Percentiles rank a stretch among this genome's conserved stretches.
Conservation (phyloP, 2,113 vertebrate species). For the Saccopteryx bilineata region DNA sequence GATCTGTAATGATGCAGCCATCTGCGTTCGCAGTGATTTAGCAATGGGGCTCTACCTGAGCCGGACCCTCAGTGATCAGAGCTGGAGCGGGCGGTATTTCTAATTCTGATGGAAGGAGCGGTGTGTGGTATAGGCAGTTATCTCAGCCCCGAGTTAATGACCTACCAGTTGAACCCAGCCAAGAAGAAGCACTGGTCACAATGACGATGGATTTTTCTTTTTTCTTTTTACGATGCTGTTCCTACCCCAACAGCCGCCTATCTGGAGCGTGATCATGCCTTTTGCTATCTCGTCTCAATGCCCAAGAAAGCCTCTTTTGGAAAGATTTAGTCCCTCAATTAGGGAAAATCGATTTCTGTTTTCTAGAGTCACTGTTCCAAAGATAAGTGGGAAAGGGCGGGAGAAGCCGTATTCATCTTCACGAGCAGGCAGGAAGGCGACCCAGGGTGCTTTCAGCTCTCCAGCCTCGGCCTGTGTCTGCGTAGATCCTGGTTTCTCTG, state of each 20-base stretch:
- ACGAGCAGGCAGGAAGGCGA: conserved; percentile 52
- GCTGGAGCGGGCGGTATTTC: neutral
- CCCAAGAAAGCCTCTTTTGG: conserved; percentile 78
- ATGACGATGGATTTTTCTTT: conserved; percentile 55
- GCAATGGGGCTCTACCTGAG: neutral
- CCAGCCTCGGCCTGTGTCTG: neutral
- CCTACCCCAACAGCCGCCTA: neutral
- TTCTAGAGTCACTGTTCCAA: conserved; percentile 82
- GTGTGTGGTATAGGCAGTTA: neutral
- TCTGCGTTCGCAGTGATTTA: conserved; percentile 37
- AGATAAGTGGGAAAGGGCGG: conserved; percentile 76
- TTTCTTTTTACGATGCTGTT: conserved; percentile 11
- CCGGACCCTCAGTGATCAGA: conserved; percentile 6
- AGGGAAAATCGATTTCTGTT: conserved; percentile 84
- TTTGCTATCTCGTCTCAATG: conserved; percentile 76
- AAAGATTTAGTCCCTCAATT: conserved; percentile 86
- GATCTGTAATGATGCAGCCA: conserved; percentile 54
- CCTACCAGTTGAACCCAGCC: conserved; percentile 21
- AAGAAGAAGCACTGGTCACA: conserved; percentile 53
- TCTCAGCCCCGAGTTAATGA: conserved; percentile 17
- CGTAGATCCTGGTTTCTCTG: conserved; percentile 24
- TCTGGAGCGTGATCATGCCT: conserved; percentile 64
- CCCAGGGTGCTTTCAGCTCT: conserved; percentile 58
- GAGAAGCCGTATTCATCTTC: conserved; percentile 63
- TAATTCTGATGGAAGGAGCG: conserved; percentile 43